phyloP scores from a whole-genome alignment of 30 jellyfish, hydroid and myxozoan genomes.

The Chironex yamaguchii region DNA sequence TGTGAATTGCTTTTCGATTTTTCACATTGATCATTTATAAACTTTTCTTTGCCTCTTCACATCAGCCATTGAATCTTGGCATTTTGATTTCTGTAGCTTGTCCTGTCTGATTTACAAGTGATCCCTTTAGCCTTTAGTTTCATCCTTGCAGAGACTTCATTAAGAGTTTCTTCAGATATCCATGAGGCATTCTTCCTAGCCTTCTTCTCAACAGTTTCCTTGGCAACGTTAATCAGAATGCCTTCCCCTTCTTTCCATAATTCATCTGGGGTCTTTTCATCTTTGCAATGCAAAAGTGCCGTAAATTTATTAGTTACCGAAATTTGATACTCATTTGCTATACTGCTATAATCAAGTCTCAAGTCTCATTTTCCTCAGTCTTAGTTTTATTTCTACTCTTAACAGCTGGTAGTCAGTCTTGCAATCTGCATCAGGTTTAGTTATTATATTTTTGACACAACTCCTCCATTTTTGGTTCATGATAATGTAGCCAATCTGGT shows the following conservation, averaged over 20 bases:
- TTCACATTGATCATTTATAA: slow-evolving; percentile 11
- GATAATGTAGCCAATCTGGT: too few relatives aligned
- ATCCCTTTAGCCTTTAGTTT: slow-evolving; percentile 4
- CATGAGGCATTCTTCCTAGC: background rate
- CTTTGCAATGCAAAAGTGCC: slow-evolving; percentile 8
- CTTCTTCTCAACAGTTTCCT: slow-evolving; percentile 16
- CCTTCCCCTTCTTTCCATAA: slow-evolving; percentile 39
- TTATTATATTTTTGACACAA: too few relatives aligned
- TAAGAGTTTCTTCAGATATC: slow-evolving; percentile 18
- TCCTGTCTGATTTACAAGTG: background rate
- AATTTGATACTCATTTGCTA: background rate
- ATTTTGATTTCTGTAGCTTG: slow-evolving; percentile 21
- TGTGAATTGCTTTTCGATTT: slow-evolving; percentile 12
- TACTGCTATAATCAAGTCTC: background rate
- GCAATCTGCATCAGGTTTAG: too few relatives aligned
- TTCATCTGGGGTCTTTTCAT: slow-evolving; percentile 35
- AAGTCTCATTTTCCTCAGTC: background rate
- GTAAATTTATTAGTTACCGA: background rate
- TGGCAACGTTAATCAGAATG: slow-evolving; percentile 9
- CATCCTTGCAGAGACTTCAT: slow-evolving; percentile 3
- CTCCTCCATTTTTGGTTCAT: too few relatives aligned
- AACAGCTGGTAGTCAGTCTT: too few relatives aligned
- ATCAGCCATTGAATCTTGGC: slow-evolving; percentile 13
- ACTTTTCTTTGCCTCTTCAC: slow-evolving; percentile 27
- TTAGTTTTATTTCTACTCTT: background rate